Percentiles rank a stretch among this genome's conserved stretches.
Evolutionary conservation across 1,140 invertebrate species (phyloP).

Genomic region (Cotesia glomerata): DNA sequence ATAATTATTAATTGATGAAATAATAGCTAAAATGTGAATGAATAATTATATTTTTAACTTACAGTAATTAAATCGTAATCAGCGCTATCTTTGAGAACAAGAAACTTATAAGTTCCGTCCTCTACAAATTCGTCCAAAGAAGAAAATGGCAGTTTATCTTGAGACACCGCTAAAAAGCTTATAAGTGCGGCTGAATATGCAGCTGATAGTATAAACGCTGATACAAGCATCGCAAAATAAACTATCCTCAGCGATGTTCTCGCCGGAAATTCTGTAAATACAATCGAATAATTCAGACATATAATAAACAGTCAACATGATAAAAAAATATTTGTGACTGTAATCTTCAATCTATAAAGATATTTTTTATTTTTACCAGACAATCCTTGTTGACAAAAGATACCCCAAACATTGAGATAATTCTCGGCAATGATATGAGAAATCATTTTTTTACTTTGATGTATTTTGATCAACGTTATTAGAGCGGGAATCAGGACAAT

Average conservation of each 20-base stretch:
- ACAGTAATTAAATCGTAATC: constrained; percentile 26
- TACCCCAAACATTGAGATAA: constrained; percentile 42
- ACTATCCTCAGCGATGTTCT: constrained; percentile 40
- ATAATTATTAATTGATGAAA: too few species aligned
- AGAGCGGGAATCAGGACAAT: constrained; percentile 24
- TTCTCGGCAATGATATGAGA: constrained; percentile 31
- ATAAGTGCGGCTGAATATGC: constrained; percentile 40
- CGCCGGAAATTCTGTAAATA: constrained; percentile 18
- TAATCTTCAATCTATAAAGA: background rate
- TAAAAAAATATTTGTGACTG: too few species aligned
- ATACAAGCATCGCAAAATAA: constrained; percentile 33
- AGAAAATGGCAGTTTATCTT: constrained; percentile 29
- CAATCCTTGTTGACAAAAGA: constrained; percentile 47
- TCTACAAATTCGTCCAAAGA: constrained; percentile 34
- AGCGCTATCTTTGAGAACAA: constrained; percentile 21
- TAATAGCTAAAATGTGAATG: too few species aligned
- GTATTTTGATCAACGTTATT: constrained; percentile 39
- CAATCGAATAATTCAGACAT: too few species aligned
- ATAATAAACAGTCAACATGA: too few species aligned
- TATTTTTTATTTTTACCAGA: constrained; percentile 33
- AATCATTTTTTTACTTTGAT: constrained; percentile 18
- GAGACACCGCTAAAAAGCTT: constrained; percentile 33
- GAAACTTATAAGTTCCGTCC: constrained; percentile 35
- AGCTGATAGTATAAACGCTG: constrained; percentile 33
- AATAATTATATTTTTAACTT: background rate